Conservation (phyloP, 2,113 vertebrate genomes). For the Naja naja region DNA sequence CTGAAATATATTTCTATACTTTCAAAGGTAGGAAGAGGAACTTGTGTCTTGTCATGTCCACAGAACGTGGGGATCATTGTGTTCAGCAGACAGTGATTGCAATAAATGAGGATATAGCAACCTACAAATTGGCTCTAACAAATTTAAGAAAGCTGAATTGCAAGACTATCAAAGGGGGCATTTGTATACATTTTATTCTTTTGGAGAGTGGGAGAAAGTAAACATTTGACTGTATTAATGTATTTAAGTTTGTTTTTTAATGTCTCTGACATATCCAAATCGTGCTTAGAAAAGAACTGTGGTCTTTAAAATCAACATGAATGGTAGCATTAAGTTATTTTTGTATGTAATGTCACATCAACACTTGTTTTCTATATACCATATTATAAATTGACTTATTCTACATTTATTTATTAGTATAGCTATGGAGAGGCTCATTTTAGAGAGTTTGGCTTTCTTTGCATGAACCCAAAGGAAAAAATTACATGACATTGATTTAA, state of each 20-base stretch:
- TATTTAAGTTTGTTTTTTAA: not conserved
- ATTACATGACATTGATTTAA: not conserved
- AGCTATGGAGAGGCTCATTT: not conserved
- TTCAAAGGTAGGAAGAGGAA: not conserved
- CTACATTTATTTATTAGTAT: not conserved
- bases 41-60: not conserved
- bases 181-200: not conserved
- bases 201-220: not conserved
- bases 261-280: not conserved
- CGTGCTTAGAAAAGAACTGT: not conserved
- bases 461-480: not conserved
- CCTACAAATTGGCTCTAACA: not conserved
- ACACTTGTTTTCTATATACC: not conserved
- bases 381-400: not conserved
- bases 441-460: not conserved
- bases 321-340: not conserved
- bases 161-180: not conserved
- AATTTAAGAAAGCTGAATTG: not conserved
- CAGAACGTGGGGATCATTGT: not conserved
- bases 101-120: not conserved
- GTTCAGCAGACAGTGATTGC: not conserved
- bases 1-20: not conserved
- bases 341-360: not conserved
- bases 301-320: not conserved
- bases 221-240: not conserved